phyloP scores from a whole-genome alignment of 2,888 invertebrate species.

The Hyalella azteca region DNA sequence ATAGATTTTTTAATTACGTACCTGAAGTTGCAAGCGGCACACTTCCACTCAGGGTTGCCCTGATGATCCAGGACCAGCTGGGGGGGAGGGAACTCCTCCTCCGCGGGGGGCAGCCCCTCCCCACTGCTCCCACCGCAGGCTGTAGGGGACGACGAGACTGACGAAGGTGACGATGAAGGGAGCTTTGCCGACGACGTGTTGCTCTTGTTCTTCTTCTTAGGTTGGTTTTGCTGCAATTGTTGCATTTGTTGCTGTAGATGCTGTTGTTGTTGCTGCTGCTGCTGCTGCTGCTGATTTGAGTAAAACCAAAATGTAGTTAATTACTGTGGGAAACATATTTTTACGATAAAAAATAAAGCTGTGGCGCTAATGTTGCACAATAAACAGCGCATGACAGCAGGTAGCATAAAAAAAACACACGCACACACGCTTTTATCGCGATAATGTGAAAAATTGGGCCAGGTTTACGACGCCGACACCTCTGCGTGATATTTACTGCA shows the following conservation, averaged over 20 bases:
- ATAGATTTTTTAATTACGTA: slow-evolving; percentile 24
- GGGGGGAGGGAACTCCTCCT: not conserved
- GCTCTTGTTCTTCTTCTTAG: not conserved
- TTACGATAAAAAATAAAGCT: too few species aligned
- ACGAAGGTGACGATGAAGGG: not conserved
- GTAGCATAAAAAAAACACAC: too few species aligned
- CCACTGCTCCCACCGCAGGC: not conserved
- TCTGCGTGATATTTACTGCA: too few species aligned
- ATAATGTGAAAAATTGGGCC: too few species aligned
- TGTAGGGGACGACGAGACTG: not conserved
- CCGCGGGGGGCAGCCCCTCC: not conserved
- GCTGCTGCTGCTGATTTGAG: too few species aligned
- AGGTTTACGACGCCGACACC: too few species aligned
- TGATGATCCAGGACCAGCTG: slow-evolving; percentile 55
- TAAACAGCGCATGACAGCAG: too few species aligned
- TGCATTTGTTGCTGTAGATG: not conserved
- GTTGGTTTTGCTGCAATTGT: not conserved
- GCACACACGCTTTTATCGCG: too few species aligned
- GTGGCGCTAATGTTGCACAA: too few species aligned
- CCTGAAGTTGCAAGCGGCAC: slow-evolving; percentile 54
- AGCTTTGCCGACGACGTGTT: not conserved
- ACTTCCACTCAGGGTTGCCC: slow-evolving; percentile 58
- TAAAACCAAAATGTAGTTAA: too few species aligned
- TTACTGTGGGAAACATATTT: too few species aligned
- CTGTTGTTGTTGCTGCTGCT: not conserved